Evolutionary conservation across 2,797 vertebrate species (phyloP), one percentile per base, ranked within the genome.

Genomic region (Diplodus sargus): DNA sequence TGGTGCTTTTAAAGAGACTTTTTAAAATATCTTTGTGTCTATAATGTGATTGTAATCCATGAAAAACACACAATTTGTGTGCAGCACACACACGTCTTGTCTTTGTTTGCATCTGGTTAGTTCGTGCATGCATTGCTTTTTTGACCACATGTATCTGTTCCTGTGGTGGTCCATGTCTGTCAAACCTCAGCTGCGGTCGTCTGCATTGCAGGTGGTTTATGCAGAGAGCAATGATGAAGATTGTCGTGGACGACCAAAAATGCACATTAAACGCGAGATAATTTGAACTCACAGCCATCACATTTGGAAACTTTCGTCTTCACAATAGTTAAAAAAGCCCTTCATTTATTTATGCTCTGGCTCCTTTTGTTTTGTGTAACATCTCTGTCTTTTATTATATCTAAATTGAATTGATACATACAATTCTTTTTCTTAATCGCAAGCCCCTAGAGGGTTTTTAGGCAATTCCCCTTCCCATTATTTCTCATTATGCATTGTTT

Each of bases 201-300:
- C 6, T 76, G 47, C 64, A 68, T 14, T 30, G 17, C 22, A 78
- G 5, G 10, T 43, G 45, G 0, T n/a, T 79, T 71, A 75, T 75
- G 45, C 34, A 76, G 22, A 56, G 4, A 23, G 43, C 52, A 23
- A n/a, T 23, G 42, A 4, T 8, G 67, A 14, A 78, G 34, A 8
- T 52, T 14, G 1, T 10, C 1, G 17, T 13, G 15, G 5, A 12
- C 47, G 23, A 16, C 6, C 13, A 17, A 56, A 34, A 45, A 53
- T n/a, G 22, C 18, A 71, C 1, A 54, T 34, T 13, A 0, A 3
- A 28, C 25, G 16, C n/a, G 25, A 3, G 11, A 9, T 16, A 30
- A 22, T 39, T 63, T 65, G 30, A 34, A 34, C 9, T 34, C 34
- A 39, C 10, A 2, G 9, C 39, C 39, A 39, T 11, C 0, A 39